Conservation (phyloP, 2,113 vertebrate genomes). For the Phaetusa simplex region DNA sequence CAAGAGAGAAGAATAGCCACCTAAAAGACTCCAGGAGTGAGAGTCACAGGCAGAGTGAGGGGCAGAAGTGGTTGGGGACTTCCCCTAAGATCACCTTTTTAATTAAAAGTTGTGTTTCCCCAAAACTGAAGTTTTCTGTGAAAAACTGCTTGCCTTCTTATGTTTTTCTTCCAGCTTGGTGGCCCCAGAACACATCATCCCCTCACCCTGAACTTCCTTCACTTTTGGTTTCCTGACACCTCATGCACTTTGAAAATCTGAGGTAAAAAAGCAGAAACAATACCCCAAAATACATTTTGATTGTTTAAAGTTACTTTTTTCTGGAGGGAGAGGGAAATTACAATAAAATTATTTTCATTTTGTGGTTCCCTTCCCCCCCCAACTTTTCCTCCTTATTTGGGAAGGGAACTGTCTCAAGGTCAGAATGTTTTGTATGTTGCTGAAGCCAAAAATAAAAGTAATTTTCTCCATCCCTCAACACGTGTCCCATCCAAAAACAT, state of each 20-base stretch:
- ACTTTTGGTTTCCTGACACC: not conserved
- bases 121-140: not conserved
- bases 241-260: not conserved
- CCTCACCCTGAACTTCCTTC: not conserved
- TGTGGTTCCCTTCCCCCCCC: not conserved
- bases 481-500: not conserved
- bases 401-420: constrained; percentile 18
- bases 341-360: not conserved
- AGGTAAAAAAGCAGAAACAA: not conserved
- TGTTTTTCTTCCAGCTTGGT: not conserved
- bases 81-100: not conserved
- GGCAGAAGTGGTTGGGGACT: not conserved
- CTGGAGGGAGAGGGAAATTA: not conserved
- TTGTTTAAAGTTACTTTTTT: constrained; percentile 3
- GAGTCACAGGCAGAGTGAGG: not conserved
- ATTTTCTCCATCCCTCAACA: constrained; percentile 11
- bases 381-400: constrained; percentile 10
- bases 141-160: not conserved
- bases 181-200: not conserved
- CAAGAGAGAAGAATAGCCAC: not conserved
- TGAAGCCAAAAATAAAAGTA: constrained; percentile 27
- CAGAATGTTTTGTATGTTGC: not conserved
- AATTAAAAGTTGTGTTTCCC: not conserved
- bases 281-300: not conserved
- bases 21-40: not conserved